phyloP scores from a whole-genome alignment of 2,797 vertebrate genomes.

The Vespertilio murinus region DNA sequence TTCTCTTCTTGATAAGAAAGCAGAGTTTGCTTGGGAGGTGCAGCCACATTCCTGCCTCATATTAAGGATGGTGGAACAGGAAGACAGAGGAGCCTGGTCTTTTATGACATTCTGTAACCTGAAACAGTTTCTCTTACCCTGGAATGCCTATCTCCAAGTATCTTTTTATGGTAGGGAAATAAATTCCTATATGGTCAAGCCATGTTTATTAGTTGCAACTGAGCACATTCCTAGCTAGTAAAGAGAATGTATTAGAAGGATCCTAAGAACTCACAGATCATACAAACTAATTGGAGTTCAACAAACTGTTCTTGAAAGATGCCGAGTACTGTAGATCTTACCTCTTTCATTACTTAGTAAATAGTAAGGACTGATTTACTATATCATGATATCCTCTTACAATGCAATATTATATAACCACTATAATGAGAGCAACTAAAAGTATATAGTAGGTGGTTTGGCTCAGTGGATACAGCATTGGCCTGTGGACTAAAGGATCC shows the following conservation, averaged over 20 bases:
- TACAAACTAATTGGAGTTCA: conserved; percentile 20
- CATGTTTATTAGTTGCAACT: conserved; percentile 4
- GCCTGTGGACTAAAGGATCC: no score
- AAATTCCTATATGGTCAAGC: neutral
- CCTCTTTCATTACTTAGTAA: neutral
- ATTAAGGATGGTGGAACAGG: neutral
- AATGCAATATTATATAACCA: neutral
- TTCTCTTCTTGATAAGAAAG: conserved; percentile 17
- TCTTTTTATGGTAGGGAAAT: neutral
- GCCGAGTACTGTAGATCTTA: neutral
- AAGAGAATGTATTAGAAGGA: neutral
- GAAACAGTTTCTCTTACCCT: neutral
- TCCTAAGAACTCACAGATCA: neutral
- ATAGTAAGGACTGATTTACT: neutral
- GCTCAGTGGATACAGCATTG: neutral
- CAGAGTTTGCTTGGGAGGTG: neutral
- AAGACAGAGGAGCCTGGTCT: neutral
- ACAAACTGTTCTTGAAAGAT: neutral
- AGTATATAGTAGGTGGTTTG: neutral
- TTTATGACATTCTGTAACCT: conserved; percentile 12
- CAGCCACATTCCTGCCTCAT: neutral
- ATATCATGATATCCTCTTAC: conserved; percentile 15
- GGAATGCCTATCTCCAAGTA: neutral
- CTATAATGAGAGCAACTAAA: conserved; percentile 47
- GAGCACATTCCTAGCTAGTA: neutral